These are phyloP conservation scores for Cantharis flavilabris DNA, from an alignment of 2,888 invertebrate species.

Conservation along the genomic window DNA sequence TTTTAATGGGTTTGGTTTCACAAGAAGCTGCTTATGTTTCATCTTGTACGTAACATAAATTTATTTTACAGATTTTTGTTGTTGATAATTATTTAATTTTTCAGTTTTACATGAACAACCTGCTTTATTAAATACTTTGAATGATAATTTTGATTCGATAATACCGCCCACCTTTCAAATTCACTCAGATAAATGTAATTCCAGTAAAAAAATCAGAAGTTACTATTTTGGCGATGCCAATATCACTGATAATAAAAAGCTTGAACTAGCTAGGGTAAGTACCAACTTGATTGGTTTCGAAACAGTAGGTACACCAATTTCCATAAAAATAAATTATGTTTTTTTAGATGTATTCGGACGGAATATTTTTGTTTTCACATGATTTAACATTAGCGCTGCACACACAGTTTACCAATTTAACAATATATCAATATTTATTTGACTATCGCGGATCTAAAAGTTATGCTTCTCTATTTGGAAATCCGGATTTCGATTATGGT, in stretches of 20 bases:
- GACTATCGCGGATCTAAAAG: conserved; percentile 69
- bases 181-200: conserved; percentile 37
- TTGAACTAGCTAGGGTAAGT: conserved; percentile 55
- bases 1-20: conserved; percentile 74
- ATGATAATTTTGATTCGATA: conserved; percentile 53
- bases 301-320: too few species aligned
- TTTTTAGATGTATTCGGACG: conserved; percentile 6
- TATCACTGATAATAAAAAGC: conserved; percentile 49
- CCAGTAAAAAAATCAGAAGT: conserved; percentile 50
- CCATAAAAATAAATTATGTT: too few species aligned
- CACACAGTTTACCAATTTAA: conserved; percentile 41
- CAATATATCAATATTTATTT: conserved; percentile 71
- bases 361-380: neutral
- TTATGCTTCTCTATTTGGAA: conserved; percentile 73
- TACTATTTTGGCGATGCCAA: conserved; percentile 56
- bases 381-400: neutral
- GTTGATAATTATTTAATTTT: neutral
- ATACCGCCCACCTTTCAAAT: conserved; percentile 55
- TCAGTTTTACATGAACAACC: conserved; percentile 44
- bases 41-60: conserved; percentile 53
- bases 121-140: conserved; percentile 47
- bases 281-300: too few species aligned
- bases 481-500: conserved; percentile 65
- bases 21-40: conserved; percentile 74
- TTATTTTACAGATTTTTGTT: neutral